Evolutionary conservation across 1,140 invertebrate species (phyloP).

Genomic region (Dinoponera quadriceps): DNA sequence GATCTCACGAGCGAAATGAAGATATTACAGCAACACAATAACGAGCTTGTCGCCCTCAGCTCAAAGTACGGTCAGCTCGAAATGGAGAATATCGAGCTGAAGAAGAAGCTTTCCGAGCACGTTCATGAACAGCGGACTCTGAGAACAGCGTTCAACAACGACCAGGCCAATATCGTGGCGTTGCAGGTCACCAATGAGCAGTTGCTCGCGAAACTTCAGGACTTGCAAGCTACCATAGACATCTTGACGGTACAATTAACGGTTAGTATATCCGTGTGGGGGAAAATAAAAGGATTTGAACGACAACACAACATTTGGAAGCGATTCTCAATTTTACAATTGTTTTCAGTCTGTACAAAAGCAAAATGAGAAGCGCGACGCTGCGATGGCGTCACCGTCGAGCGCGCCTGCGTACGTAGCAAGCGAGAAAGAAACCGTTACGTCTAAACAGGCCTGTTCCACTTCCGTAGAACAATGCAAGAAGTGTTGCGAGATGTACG

Average conservation of each 20-base stretch:
- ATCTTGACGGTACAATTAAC: slow-evolving; percentile 78
- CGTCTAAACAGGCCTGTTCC: not conserved
- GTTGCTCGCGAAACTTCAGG: slow-evolving; percentile 79
- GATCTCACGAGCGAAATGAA: slow-evolving; percentile 79
- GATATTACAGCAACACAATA: slow-evolving; percentile 82
- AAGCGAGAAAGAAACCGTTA: not conserved
- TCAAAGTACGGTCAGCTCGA: slow-evolving; percentile 78
- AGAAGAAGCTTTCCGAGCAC: slow-evolving; percentile 77
- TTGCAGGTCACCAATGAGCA: slow-evolving; percentile 79
- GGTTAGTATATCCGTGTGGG: slow-evolving; percentile 73
- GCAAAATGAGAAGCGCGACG: slow-evolving; percentile 60
- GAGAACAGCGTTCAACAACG: slow-evolving; percentile 75
- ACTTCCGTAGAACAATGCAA: not conserved
- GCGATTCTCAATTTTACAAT: slow-evolving; percentile 17
- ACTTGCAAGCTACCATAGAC: slow-evolving; percentile 82
- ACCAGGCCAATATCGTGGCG: slow-evolving; percentile 76
- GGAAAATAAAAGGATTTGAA: too few relatives aligned
- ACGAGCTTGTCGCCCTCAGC: slow-evolving; percentile 77
- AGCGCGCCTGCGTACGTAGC: not conserved
- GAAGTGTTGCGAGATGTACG: slow-evolving; percentile 44
- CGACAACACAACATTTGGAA: slow-evolving; percentile 15
- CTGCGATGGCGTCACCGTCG: not conserved
- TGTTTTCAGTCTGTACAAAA: slow-evolving; percentile 72
- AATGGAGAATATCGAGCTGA: slow-evolving; percentile 80
- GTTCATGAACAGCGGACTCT: slow-evolving; percentile 73